Percentiles rank a stretch among this genome's conserved stretches.
Evolutionary conservation across 2,888 invertebrate species (phyloP).

Genomic region (Endotricha flammealis): DNA sequence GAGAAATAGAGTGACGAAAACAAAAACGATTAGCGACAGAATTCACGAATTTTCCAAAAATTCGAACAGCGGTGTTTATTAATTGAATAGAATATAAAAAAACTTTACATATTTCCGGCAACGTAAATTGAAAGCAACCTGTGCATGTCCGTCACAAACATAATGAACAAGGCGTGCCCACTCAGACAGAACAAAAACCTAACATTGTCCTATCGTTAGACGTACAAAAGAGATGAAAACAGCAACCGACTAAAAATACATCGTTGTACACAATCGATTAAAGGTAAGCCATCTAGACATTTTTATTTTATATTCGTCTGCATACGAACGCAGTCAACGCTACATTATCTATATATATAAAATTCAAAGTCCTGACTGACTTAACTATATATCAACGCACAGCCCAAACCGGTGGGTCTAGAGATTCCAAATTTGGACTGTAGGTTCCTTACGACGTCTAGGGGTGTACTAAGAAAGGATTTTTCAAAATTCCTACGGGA

Average conservation of each 20-base stretch:
- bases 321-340: not conserved
- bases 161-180: constrained; percentile 7
- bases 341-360: no score
- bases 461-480: no score
- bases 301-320: not conserved
- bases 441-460: no score
- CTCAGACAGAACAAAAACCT: constrained; percentile 17
- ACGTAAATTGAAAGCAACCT: constrained; percentile 5
- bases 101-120: not conserved
- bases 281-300: constrained; percentile 10
- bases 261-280: constrained; percentile 19
- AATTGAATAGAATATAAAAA: not conserved
- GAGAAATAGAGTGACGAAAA: not conserved
- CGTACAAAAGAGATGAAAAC: constrained; percentile 19
- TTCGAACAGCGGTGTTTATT: no score
- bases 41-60: no score
- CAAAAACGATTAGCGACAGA: no score
- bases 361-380: no score
- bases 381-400: no score
- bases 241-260: constrained; percentile 21
- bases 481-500: no score
- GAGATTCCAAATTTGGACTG: no score
- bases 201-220: constrained; percentile 15
- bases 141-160: constrained; percentile 1
- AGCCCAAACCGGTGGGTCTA: no score